Evolutionary conservation across 2,888 invertebrate species (phyloP).

Genomic region (Incurvaria masculella): DNA sequence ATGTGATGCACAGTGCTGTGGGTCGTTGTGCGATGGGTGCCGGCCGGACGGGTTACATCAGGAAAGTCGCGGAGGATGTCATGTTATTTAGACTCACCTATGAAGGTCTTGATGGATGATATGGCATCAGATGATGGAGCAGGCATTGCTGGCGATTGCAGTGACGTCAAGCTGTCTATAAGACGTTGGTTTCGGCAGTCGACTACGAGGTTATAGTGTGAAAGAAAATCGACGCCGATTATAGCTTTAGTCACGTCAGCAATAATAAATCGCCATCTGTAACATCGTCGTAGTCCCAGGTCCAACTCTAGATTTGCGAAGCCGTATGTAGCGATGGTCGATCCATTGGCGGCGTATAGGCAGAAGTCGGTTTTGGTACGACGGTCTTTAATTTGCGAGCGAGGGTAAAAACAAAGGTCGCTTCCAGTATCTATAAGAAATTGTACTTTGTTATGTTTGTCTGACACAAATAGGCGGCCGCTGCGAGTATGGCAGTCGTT

Average conservation of each 20-base stretch:
- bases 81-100: neutral
- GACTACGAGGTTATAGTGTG: slow-evolving; percentile 17
- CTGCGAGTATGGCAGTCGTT: slow-evolving; percentile 7
- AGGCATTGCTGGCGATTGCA: slow-evolving; percentile 1
- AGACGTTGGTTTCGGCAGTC: slow-evolving; percentile 16
- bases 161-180: slow-evolving; percentile 3
- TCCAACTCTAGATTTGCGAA: slow-evolving; percentile 12
- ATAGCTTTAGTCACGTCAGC: slow-evolving; percentile 21
- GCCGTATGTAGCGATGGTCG: slow-evolving; percentile 21
- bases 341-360: too few species aligned
- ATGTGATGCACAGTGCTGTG: slow-evolving; percentile 15
- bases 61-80: neutral
- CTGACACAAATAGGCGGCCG: neutral
- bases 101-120: too few species aligned
- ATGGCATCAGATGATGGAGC: too few species aligned
- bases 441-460: neutral
- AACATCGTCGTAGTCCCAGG: slow-evolving; percentile 19
- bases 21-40: slow-evolving; percentile 8
- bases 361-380: too few species aligned
- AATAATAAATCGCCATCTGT: slow-evolving; percentile 20
- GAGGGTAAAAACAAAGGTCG: slow-evolving; percentile 11
- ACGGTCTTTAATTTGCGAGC: slow-evolving; percentile 1
- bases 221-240: slow-evolving; percentile 21
- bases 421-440: slow-evolving; percentile 14
- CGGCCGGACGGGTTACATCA: neutral